Evolutionary conservation across 2,113 vertebrate genomes (phyloP).

Genomic region (Corydoras maculifer): DNA sequence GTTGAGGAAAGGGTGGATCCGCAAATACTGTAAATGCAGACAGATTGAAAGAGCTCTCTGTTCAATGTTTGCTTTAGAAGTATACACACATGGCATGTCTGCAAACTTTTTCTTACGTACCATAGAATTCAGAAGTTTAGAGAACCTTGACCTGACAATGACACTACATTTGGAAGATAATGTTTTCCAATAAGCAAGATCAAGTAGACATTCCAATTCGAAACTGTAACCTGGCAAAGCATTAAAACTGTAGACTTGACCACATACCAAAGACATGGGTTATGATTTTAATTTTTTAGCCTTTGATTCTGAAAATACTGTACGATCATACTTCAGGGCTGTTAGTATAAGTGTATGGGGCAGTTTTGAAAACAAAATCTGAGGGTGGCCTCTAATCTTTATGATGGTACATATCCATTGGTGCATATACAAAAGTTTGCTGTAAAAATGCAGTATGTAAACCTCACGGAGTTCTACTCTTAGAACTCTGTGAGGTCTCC

Average conservation of each 20-base stretch:
- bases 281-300: background rate
- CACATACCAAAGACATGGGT: background rate
- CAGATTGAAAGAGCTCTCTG: constrained; percentile 19
- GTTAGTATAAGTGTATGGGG: no score
- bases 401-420: no score
- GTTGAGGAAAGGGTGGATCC: constrained; percentile 30
- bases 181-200: background rate
- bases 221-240: background rate
- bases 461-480: no score
- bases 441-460: no score
- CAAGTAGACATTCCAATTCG: background rate
- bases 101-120: no score
- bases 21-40: constrained; percentile 44
- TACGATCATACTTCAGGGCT: background rate
- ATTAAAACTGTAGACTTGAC: background rate
- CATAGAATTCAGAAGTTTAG: background rate
- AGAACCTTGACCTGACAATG: background rate
- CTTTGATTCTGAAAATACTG: background rate
- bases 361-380: no score
- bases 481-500: no score
- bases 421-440: no score
- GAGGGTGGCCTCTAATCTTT: no score
- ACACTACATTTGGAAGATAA: background rate
- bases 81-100: no score
- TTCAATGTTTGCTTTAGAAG: no score